Conservation (phyloP, 2,113 vertebrate genomes). For the Galbula dea region DNA sequence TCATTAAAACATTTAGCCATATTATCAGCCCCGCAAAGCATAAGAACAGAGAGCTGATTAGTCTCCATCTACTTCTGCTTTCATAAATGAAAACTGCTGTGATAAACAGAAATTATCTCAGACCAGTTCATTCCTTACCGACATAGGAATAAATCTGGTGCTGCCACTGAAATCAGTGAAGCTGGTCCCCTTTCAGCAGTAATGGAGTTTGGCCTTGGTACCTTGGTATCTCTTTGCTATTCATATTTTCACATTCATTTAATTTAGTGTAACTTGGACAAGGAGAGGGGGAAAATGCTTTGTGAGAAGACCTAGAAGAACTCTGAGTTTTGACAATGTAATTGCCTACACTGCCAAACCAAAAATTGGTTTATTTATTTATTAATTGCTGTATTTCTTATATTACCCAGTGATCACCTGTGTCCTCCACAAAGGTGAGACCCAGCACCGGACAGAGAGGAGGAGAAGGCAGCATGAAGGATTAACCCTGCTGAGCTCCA, state of each 20-base stretch:
- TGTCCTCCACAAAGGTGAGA: neutral
- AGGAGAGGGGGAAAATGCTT: neutral
- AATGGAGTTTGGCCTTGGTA: neutral
- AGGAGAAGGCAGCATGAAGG: neutral
- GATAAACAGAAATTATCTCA: slow-evolving; percentile 43
- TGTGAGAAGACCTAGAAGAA: neutral
- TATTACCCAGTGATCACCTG: neutral
- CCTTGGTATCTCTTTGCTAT: neutral
- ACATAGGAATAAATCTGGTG: neutral
- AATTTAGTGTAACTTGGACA: neutral
- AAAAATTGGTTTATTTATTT: neutral
- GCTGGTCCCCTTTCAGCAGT: neutral
- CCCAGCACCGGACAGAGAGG: neutral
- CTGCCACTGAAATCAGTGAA: neutral
- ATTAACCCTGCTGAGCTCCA: neutral
- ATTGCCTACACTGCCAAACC: neutral
- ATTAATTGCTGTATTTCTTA: neutral
- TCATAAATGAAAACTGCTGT: neutral
- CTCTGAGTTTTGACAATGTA: neutral
- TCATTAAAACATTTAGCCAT: slow-evolving; percentile 23
- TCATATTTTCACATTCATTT: neutral
- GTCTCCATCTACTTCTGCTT: neutral
- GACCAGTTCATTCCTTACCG: neutral
- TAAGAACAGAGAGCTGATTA: neutral
- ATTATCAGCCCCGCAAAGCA: neutral